phyloP scores from a whole-genome alignment of 2,888 invertebrate species.

The Portevinia maculata region DNA sequence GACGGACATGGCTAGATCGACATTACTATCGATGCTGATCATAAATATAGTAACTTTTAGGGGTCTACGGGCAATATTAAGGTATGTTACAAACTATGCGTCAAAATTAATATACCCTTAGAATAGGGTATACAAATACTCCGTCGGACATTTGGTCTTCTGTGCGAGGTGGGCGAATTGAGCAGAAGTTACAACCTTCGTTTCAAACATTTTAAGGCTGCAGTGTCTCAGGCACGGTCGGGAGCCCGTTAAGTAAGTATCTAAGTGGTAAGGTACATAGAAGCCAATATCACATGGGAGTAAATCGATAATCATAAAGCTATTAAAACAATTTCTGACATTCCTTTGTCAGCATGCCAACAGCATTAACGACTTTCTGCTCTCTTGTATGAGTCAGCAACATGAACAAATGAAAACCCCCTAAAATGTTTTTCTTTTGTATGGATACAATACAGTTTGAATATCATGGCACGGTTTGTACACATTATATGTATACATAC shows the following conservation, averaged over 20 bases:
- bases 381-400: conserved; percentile 16
- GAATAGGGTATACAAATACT: no score
- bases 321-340: conserved; percentile 15
- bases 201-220: no score
- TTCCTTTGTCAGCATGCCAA: conserved; percentile 25
- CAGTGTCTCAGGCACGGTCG: no score
- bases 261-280: neutral
- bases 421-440: neutral
- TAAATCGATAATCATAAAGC: conserved; percentile 19
- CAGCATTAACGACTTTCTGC: conserved; percentile 5
- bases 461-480: neutral
- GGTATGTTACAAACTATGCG: no score
- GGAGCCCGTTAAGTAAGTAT: neutral
- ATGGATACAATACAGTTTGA: conserved; percentile 16
- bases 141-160: no score
- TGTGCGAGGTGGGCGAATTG: no score
- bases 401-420: neutral
- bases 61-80: no score
- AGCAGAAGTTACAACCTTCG: no score
- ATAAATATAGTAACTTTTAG: no score
- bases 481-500: neutral
- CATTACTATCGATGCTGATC: no score
- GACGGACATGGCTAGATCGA: no score
- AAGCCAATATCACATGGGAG: neutral
- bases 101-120: no score